A percentile compares a stretch with the other conserved stretches of the same genome.
Conservation (phyloP, 2,888 invertebrate species). For the Mesorhabditis spiculigera region DNA sequence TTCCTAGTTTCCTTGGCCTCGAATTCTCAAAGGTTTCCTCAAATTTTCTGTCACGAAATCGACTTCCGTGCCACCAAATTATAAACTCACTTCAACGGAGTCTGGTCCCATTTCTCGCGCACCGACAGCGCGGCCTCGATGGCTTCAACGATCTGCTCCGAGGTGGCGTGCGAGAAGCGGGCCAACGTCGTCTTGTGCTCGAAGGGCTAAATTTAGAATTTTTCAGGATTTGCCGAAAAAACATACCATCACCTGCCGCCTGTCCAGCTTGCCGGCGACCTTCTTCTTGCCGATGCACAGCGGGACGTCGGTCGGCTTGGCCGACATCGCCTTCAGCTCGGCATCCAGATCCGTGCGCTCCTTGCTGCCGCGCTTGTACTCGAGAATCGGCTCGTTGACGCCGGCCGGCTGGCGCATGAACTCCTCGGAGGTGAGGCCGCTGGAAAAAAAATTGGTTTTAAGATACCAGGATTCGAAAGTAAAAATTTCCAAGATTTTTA, state of each 20-base stretch:
- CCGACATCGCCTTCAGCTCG: constrained; percentile 21
- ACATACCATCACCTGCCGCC: constrained; percentile 74
- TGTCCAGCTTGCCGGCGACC: constrained; percentile 46
- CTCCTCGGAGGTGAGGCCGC: constrained; percentile 56
- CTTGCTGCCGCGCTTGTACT: constrained; percentile 77
- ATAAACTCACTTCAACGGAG: constrained; percentile 68
- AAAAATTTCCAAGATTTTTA: background rate
- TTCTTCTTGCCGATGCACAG: constrained; percentile 92
- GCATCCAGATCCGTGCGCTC: constrained; percentile 69
- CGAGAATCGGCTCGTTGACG: constrained; percentile 62
- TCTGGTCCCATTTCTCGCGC: constrained; percentile 83
- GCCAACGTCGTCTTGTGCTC: constrained; percentile 83
- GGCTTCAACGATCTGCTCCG: constrained; percentile 69
- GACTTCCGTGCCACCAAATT: background rate
- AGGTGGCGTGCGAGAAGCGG: constrained; percentile 83
- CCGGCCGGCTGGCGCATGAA: constrained; percentile 57
- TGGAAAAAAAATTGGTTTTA: constrained; percentile 21
- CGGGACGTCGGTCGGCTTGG: constrained; percentile 77
- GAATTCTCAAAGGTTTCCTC: too few relatives aligned
- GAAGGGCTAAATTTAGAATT: constrained; percentile 72
- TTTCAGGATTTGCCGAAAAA: constrained; percentile 1
- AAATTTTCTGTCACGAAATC: too few relatives aligned
- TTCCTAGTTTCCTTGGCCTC: too few relatives aligned
- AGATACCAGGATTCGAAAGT: background rate
- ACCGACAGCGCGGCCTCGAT: constrained; percentile 69